Base-by-base conservation (phyloP, 2,888 invertebrate species). In the Brachyopa scutellaris region DNA sequence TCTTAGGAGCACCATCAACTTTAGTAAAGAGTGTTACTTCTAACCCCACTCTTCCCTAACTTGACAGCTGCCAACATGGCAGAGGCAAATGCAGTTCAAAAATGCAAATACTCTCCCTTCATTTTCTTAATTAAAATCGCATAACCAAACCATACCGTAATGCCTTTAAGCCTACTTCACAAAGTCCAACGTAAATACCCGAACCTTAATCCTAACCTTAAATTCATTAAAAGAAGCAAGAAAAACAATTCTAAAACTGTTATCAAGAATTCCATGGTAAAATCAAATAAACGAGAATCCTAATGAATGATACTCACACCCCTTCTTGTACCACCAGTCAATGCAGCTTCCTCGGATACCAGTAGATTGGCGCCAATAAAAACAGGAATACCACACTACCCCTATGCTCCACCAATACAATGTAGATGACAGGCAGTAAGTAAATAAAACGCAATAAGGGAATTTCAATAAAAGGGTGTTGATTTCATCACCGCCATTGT, bases 401-500 rank as follows among this genome's bases (percentile, higher is more conserved):
- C 2, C 33, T 1, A 45, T 33, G 64, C n/a, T 49, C 47, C 40
- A 31, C 31, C 74, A 17, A 57, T 66, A 51, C 40, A 49, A 66
- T 40, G 55, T 38, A 23, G 49, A 59, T 66, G 49, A 59, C 66
- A 74, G 49, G 31, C 38, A 51, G 23, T 66, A 73, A 79, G 67
- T 67, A 79, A 79, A 79, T 59, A 80, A 76, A 80, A 80, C 59
- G 80, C 80, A 80, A 80, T 80, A 80, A 62, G 62, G 38, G 76
- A 76, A 76, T 80, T 80, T 80, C 76, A 76, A 80, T 80, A 80
- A 80, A 70, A 64, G 69, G 57, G 76, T 80, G 80, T 80, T 80
- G 76, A 80, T 80, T 76, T 70, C 80, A 80, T 76, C 76, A 76
- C 76, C 80, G 69, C 76, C 59, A 80, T 80, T 80, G 80, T 80